A percentile compares a stretch with the other conserved stretches of the same genome.
Evolutionary conservation across 2,888 invertebrate genomes (phyloP).

Genomic region (Neria commutata): DNA sequence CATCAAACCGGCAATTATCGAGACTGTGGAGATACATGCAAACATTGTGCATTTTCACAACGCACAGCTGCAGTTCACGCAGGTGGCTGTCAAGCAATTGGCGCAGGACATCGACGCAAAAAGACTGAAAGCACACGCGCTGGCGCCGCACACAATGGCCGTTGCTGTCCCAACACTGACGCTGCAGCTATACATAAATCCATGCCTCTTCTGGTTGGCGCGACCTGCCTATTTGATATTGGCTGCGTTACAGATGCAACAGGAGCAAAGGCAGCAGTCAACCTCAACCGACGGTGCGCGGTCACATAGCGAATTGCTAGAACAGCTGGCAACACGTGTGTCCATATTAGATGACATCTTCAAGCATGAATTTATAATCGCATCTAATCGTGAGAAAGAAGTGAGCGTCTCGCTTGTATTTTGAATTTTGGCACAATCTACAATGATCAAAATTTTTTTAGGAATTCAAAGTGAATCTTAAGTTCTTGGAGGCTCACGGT

Average conservation of each 20-base stretch:
- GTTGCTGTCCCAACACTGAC: constrained; percentile 73
- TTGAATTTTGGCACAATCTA: too few species aligned
- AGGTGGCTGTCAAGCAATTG: constrained; percentile 49
- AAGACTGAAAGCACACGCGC: constrained; percentile 66
- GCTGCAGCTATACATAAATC: constrained; percentile 78
- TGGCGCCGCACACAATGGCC: constrained; percentile 72
- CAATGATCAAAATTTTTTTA: too few species aligned
- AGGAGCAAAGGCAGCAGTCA: constrained; percentile 30
- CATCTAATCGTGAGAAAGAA: constrained; percentile 65
- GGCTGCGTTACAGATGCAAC: constrained; percentile 52
- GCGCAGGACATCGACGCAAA: constrained; percentile 58
- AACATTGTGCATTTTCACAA: constrained; percentile 54
- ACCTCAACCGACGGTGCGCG: constrained; percentile 13
- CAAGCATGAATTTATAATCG: constrained; percentile 70
- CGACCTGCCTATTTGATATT: constrained; percentile 68
- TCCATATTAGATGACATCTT: constrained; percentile 64
- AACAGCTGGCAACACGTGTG: constrained; percentile 38
- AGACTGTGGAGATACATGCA: constrained; percentile 68
- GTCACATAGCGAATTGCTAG: constrained; percentile 24
- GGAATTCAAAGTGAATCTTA: constrained; percentile 63
- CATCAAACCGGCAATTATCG: constrained; percentile 64
- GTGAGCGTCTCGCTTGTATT: too few species aligned
- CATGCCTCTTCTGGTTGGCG: constrained; percentile 72
- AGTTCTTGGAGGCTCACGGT: constrained; percentile 36
- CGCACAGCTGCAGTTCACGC: constrained; percentile 47